These are phyloP conservation scores for Coilia nasus DNA, from an alignment of 2,797 vertebrate genomes.

Conservation along the genomic window DNA sequence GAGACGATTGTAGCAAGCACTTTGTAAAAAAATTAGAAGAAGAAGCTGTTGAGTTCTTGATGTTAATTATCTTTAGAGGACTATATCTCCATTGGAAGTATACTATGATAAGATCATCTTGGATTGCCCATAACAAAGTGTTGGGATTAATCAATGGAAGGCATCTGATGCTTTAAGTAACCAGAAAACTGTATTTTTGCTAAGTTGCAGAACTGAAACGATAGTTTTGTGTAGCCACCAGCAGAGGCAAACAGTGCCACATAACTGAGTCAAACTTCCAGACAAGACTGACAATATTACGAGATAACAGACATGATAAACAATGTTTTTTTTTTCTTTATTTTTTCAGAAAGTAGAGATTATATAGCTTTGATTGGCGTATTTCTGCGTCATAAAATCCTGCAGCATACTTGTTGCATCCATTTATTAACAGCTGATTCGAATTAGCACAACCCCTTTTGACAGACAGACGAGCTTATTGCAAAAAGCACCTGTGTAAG, in stretches of 20 bases:
- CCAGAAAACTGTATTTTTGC: not conserved
- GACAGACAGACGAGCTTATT: too few relatives aligned
- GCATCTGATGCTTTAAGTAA: not conserved
- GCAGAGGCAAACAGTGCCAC: not conserved
- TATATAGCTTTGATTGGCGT: not conserved
- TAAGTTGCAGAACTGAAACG: not conserved
- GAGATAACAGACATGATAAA: not conserved
- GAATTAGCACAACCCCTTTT: too few relatives aligned
- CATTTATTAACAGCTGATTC: too few relatives aligned
- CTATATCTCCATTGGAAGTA: not conserved
- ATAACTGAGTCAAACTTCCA: not conserved
- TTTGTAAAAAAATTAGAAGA: slow-evolving; percentile 5
- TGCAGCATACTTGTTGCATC: too few relatives aligned
- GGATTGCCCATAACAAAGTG: not conserved
- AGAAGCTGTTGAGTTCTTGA: slow-evolving; percentile 4
- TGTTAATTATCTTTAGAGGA: slow-evolving; percentile 13
- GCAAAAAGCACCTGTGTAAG: too few relatives aligned
- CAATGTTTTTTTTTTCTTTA: not conserved
- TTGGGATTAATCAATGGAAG: not conserved
- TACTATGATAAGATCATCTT: not conserved
- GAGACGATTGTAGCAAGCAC: slow-evolving; percentile 21
- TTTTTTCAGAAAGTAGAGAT: not conserved
- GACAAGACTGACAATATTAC: not conserved
- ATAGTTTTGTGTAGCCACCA: not conserved
- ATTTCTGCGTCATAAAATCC: not conserved